Percentiles rank a stretch among this genome's conserved stretches.
These are phyloP conservation scores for Clarias platycephalus DNA, from an alignment of 2,797 vertebrate species.

Conservation along the genomic window DNA sequence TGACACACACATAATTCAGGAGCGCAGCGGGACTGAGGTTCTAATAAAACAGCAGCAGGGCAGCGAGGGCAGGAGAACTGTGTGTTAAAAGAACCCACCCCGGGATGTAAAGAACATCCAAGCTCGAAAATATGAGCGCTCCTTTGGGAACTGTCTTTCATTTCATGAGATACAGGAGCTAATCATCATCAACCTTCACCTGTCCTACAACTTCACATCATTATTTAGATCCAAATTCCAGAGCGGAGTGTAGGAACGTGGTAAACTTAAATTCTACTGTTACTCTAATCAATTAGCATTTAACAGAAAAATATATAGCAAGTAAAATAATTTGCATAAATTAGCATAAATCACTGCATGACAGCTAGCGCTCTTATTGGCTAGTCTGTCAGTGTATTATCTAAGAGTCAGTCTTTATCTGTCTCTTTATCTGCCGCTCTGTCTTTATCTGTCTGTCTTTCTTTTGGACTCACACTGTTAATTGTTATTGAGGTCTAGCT, in stretches of 20 bases:
- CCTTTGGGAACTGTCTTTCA: slow-evolving; percentile 25
- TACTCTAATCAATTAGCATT: neutral
- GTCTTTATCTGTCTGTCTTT: neutral
- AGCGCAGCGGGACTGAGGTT: slow-evolving; percentile 66
- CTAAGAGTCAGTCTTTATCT: neutral
- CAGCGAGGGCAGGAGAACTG: slow-evolving; percentile 26
- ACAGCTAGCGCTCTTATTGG: neutral
- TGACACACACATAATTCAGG: slow-evolving; percentile 81
- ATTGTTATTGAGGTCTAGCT: neutral
- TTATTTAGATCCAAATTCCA: neutral
- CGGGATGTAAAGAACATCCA: slow-evolving; percentile 24
- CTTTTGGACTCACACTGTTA: neutral
- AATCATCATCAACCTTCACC: neutral
- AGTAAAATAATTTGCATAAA: slow-evolving; percentile 4
- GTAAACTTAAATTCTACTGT: neutral
- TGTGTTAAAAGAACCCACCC: slow-evolving; percentile 23
- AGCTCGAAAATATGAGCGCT: slow-evolving; percentile 22
- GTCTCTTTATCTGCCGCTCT: neutral
- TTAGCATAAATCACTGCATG: slow-evolving; percentile 13
- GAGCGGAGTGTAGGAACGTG: neutral
- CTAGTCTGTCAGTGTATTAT: neutral
- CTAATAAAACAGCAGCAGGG: slow-evolving; percentile 57
- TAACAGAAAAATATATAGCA: neutral
- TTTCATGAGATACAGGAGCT: neutral
- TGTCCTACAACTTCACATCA: neutral